Evolutionary conservation across 2,797 vertebrate genomes (phyloP), one percentile per base, ranked within the genome.

Genomic region (Poecilia gillii): DNA sequence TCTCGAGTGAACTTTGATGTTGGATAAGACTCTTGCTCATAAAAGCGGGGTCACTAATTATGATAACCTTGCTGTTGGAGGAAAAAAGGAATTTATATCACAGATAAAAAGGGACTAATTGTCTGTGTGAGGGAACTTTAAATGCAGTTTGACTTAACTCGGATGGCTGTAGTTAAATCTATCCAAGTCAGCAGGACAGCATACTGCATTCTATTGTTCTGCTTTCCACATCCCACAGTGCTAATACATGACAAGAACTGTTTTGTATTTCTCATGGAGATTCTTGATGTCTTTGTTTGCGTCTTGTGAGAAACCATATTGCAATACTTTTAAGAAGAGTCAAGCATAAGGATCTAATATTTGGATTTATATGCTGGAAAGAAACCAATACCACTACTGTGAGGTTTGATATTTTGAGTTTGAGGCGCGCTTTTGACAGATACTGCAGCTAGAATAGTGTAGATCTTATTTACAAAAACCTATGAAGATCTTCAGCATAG

Each of bases 191-290:
- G 55, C 74, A 72, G 72, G 55, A 76, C 90, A 90, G 91, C 82
- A 89, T 78, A 81, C 78, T 57, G 73, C 53, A 31, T 12, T 41
- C 75, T 83, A 89, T 91, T 92, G 85, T 93, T 93, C 55, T 81
- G 12, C 47, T 72, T 68, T 53, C 72, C 75, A 53, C 71, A 76
- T 75, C 76, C 74, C 33, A 49, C 73, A 78, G 82, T 47, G 76
- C n/a, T 76, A 41, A 73, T 89, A 75, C 79, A 86, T 31, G 83
- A 85, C 83, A 90, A 66, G 76, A 72, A 28, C 84, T 87, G 81
- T 83, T 91, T 92, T 84, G 76, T 74, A 45, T 64, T 84, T 73
- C 57, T 78, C 33, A 57, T 66, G 20, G 76, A 80, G 41, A 78
- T 70, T 81, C 82, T 76, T 78, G 71, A 90, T 90, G 85, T 88